Percentiles rank a stretch among this genome's conserved stretches.
phyloP scores from a whole-genome alignment of 2,113 vertebrate genomes.

The Craseonycteris thonglongyai region DNA sequence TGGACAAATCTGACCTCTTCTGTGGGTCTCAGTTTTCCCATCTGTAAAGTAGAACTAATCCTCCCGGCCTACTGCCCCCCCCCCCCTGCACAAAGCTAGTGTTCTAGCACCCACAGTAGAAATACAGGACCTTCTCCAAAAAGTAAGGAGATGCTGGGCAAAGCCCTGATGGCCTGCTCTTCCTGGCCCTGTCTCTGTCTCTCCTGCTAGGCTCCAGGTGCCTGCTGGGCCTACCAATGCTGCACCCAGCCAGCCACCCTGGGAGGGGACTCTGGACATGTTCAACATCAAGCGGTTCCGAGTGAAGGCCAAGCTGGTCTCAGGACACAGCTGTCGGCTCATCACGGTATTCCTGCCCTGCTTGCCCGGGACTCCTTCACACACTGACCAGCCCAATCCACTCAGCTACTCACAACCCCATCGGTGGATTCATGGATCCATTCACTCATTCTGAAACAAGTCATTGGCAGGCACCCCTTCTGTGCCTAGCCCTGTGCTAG shows the following conservation, averaged over 20 bases:
- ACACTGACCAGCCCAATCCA: neutral
- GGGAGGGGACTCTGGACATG: slow-evolving; percentile 68
- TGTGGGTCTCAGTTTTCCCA: neutral
- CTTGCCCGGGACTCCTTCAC: neutral
- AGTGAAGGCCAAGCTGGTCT: slow-evolving; percentile 60
- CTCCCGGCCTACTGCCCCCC: neutral
- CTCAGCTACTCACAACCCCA: no score
- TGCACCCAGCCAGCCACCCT: neutral
- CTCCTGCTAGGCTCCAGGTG: slow-evolving; percentile 21
- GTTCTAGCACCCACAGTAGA: neutral
- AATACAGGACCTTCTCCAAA: neutral
- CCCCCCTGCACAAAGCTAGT: neutral
- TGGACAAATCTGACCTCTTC: neutral
- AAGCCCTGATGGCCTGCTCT: neutral
- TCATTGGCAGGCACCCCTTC: neutral
- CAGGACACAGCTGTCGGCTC: slow-evolving; percentile 62
- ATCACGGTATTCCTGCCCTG: slow-evolving; percentile 51
- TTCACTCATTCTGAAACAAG: neutral
- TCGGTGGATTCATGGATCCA: neutral
- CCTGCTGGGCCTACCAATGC: neutral
- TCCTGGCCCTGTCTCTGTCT: neutral
- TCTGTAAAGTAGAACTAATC: neutral
- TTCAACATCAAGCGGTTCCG: slow-evolving; percentile 69
- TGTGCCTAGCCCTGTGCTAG: neutral
- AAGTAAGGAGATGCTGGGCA: neutral